Percentiles rank a stretch among this genome's conserved stretches.
Evolutionary conservation across 2,797 vertebrate genomes (phyloP).

Genomic region (Meda fulgida): DNA sequence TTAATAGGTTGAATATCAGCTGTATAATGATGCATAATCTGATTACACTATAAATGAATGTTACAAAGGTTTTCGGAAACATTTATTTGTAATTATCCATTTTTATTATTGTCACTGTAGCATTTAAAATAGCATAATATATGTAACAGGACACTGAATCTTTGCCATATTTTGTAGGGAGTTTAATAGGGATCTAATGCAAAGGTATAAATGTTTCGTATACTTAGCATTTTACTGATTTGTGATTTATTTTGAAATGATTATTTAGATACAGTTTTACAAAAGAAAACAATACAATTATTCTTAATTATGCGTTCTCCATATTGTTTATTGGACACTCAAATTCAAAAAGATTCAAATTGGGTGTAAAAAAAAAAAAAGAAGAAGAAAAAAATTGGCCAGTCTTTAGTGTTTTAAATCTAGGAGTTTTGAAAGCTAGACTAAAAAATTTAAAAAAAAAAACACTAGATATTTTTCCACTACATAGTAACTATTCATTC

Average conservation of each 20-base stretch:
- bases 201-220: neutral
- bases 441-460: neutral
- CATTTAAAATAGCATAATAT: neutral
- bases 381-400: too few species aligned
- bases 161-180: neutral
- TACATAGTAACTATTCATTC: neutral
- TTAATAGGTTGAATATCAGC: constrained; percentile 12
- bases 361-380: neutral
- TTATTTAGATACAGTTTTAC: neutral
- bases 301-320: neutral
- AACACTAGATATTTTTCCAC: neutral
- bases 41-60: neutral
- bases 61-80: neutral
- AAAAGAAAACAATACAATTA: neutral
- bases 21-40: neutral
- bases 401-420: neutral
- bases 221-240: too few species aligned
- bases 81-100: neutral
- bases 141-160: neutral
- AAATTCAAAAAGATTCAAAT: neutral
- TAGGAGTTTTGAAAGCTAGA: neutral
- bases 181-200: neutral
- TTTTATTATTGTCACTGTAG: neutral
- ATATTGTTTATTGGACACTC: neutral
- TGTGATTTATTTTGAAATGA: neutral